Evolutionary conservation across 2,113 vertebrate species (phyloP), one percentile per base, ranked within the genome.

Genomic region (Tautogolabrus adspersus): DNA sequence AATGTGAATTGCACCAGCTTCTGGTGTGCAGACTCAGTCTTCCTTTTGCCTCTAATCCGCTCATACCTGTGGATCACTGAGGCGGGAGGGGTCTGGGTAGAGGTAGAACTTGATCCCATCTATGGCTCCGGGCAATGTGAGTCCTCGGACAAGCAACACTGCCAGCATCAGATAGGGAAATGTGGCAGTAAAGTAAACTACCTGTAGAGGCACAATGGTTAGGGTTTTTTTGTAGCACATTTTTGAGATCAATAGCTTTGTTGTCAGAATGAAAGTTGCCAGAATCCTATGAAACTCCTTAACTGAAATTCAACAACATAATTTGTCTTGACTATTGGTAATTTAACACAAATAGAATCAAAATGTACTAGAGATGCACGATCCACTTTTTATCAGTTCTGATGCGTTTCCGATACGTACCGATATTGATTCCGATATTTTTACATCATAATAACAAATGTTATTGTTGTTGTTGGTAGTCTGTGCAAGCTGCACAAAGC

Each of bases 171-270:
- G 3, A 0, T 99, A 99, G 0, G 97, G 98, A 69, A 99, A 99
- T 0, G 97, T 98, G 58, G 97, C 97, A 2, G 98, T 99, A 67
- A 99, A 96, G 77, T 99, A 99, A 58, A 99, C 98, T 0, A 99
- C 97, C 98, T 99, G 91, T 26, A 26, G 0, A 12, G 55, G 34
- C 77, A 10, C 5, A 6, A 75, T 3, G 3, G 13, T n/a, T 0
- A 44, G 21, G 12, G 26, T 61, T 71, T 2, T 58, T 81, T n/a
- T 65, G 11, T 26, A 1, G 8, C n/a, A 44, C 26, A 46, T 10
- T 9, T 22, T 46, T 11, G 19, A 13, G 15, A 40, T 15, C 5
- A 18, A 61, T 10, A 42, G 22, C 10, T 49, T 12, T 51, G 30
- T 10, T 38, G 1, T 4, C 46, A 12, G 23, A 15, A 57, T 37